Evolutionary conservation across 2,113 vertebrate species (phyloP).

Genomic region (Barnardius zonarius): DNA sequence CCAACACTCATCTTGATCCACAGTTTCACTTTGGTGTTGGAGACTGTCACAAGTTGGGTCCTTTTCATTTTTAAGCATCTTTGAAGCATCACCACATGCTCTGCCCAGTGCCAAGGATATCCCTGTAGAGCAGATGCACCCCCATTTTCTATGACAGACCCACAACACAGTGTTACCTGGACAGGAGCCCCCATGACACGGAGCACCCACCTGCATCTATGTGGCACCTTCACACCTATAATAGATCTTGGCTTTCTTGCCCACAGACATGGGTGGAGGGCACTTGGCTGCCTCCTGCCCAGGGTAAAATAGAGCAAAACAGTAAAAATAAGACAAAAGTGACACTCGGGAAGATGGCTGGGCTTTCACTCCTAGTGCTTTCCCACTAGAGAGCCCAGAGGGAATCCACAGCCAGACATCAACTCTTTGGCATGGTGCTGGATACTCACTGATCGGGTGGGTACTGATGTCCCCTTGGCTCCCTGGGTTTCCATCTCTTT

Average conservation of each 20-base stretch:
- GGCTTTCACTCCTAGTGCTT: background rate
- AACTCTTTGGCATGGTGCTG: accelerated
- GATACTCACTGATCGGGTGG: background rate
- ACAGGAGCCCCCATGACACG: background rate
- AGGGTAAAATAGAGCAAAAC: background rate
- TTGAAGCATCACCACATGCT: background rate
- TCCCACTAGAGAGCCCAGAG: background rate
- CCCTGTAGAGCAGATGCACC: background rate
- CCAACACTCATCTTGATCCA: background rate
- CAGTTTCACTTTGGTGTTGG: background rate
- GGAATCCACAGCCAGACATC: background rate
- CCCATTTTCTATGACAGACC: background rate
- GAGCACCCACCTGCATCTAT: background rate
- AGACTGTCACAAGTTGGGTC: accelerated
- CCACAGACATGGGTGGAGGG: background rate
- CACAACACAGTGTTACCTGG: background rate
- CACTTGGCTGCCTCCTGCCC: background rate
- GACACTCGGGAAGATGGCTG: accelerated
- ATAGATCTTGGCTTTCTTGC: background rate
- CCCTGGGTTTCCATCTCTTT: background rate
- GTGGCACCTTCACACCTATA: background rate
- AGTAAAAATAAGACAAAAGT: background rate
- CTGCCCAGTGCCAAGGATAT: too few species aligned
- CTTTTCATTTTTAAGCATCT: background rate
- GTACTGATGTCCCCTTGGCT: background rate